Evolutionary conservation across 2,113 vertebrate genomes (phyloP), one percentile per base, ranked within the genome.

Genomic region (Strigops habroptila): DNA sequence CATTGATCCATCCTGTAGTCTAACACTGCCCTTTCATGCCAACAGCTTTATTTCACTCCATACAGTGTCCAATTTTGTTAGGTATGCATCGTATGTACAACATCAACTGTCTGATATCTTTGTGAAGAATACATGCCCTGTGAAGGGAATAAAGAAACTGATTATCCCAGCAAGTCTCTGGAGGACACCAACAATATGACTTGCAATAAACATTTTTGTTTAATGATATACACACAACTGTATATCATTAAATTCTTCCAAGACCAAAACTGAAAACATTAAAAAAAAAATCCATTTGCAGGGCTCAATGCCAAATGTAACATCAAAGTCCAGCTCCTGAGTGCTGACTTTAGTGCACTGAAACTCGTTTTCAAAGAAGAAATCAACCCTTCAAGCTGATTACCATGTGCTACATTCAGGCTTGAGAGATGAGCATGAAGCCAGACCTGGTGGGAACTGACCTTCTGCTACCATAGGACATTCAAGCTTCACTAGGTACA

Each of bases 31-130:
- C 53, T 96, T 93, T 82, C 78, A 57, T 0, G 1, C 70, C 81
- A 77, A 62, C 77, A 97, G 81, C 63, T 55, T 96, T 88, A 93
- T 93, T 94, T 86, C 60, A 51, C 9, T 73, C 78, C 21, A 35
- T 23, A 14, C 49, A 75, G 48, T 49, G 83, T 71, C 79, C 71
- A 77, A 2, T 92, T 95, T 59, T 59, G 57, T 59, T 57, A n/a
- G 57, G 14, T 16, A 35, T 35, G 22, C 23, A 24, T 35, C 4
- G 9, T 24, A 59, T 23, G 55, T 59, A 59, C 22, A 23, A 59
- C 57, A 35, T 14, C n/a, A 14, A 35, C 14, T 59, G 22, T 24
- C 22, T 35, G 57, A 59, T 35, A 24, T 59, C 33, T 59, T 59
- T 35, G 33, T 24, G 33, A 59, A n/a, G 33, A 15, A 59, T 35